Conservation (phyloP, 1,140 invertebrate genomes). For the Belonocnema kinseyi region DNA sequence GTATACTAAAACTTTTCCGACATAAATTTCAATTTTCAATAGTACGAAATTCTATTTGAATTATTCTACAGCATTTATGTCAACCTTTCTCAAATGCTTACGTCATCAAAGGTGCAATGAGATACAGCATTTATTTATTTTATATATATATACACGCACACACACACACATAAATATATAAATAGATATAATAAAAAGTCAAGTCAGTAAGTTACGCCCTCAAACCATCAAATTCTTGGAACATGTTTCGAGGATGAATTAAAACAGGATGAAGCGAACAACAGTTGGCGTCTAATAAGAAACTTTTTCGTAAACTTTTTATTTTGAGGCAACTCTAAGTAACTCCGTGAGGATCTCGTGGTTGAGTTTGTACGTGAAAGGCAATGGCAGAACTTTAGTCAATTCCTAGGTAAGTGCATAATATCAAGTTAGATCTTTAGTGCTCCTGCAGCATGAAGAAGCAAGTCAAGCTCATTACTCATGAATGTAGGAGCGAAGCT, state of each 20-base stretch:
- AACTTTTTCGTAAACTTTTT: slow-evolving; percentile 7
- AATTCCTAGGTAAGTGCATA: slow-evolving; percentile 29
- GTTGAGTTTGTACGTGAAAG: slow-evolving; percentile 26
- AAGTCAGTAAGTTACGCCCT: too few species aligned
- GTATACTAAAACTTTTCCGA: slow-evolving; percentile 12
- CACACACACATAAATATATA: too few species aligned
- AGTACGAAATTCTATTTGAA: not conserved
- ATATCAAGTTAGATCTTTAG: slow-evolving; percentile 31
- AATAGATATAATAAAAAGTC: too few species aligned
- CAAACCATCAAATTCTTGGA: too few species aligned
- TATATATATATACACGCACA: too few species aligned
- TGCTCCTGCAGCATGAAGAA: slow-evolving; percentile 25
- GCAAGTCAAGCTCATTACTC: slow-evolving; percentile 31
- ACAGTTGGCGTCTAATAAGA: not conserved
- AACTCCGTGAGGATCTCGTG: slow-evolving; percentile 6
- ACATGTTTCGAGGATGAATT: not conserved
- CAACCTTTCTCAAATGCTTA: too few species aligned
- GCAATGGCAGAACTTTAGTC: slow-evolving; percentile 28
- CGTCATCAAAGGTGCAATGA: too few species aligned
- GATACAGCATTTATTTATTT: too few species aligned
- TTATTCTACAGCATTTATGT: not conserved
- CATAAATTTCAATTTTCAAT: slow-evolving; percentile 12
- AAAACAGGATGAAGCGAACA: slow-evolving; percentile 18
- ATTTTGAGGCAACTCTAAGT: slow-evolving; percentile 20
- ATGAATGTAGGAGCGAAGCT: slow-evolving; percentile 26